Percentiles rank a stretch among this genome's conserved stretches.
Conservation (phyloP, 2,113 vertebrate genomes). For the Podilymbus podiceps region DNA sequence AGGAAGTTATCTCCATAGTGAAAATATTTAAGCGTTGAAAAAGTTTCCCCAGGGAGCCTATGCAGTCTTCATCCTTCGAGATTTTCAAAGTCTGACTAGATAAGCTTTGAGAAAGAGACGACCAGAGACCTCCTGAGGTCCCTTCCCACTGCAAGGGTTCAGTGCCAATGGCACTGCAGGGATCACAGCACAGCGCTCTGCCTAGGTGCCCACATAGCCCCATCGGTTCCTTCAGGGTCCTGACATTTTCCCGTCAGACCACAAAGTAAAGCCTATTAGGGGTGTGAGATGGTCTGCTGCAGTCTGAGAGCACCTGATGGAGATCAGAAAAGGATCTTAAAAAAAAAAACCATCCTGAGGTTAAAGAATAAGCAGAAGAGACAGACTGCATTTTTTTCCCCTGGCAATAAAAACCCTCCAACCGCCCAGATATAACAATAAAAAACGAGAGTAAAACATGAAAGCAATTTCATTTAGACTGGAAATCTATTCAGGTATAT, state of each 20-base stretch:
- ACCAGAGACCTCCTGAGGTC: not conserved
- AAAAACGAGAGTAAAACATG: not conserved
- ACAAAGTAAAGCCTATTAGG: not conserved
- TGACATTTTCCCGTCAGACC: not conserved
- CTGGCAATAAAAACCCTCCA: too few species aligned
- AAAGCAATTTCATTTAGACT: not conserved
- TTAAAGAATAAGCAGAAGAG: not conserved
- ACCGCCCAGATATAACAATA: not conserved
- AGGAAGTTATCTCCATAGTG: not conserved
- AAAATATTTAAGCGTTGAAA: not conserved
- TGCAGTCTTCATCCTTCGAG: not conserved
- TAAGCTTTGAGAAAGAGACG: not conserved
- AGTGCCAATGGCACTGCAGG: not conserved
- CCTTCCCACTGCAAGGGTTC: not conserved
- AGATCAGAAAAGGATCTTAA: not conserved
- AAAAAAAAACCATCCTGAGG: not conserved
- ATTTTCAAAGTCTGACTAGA: not conserved
- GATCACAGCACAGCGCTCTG: not conserved
- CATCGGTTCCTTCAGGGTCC: not conserved
- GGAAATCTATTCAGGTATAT: not conserved
- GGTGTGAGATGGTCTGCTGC: not conserved
- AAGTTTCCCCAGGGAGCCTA: not conserved
- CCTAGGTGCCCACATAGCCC: not conserved
- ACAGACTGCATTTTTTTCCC: not conserved
- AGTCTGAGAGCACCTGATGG: not conserved